Percentiles rank a stretch among this genome's conserved stretches.
These are phyloP conservation scores for Stomorhina lunata DNA, from an alignment of 2,888 invertebrate genomes.

Conservation along the genomic window DNA sequence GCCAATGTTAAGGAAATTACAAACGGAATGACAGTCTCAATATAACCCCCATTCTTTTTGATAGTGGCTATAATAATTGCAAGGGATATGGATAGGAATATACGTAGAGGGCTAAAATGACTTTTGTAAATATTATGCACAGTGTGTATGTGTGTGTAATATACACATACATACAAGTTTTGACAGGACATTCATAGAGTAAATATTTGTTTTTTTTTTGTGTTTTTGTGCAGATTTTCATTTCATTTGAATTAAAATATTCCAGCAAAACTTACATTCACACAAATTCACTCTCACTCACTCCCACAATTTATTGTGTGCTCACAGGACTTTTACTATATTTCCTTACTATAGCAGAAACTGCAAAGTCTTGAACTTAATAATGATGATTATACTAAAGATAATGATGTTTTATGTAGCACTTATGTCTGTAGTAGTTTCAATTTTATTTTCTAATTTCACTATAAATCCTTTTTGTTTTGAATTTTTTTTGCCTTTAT, in stretches of 20 bases:
- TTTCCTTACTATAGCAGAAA: conserved; percentile 5
- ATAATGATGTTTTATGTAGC: background rate
- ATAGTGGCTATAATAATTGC: no score
- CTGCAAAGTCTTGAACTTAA: background rate
- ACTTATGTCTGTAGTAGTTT: conserved; percentile 31
- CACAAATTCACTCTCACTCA: background rate
- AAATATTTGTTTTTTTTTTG: conserved; percentile 29
- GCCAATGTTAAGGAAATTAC: no score
- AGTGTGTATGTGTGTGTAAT: background rate
- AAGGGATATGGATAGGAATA: no score
- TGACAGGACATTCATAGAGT: conserved; percentile 25
- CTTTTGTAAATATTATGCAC: conserved; percentile 18
- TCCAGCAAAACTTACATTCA: background rate
- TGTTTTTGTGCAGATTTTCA: conserved; percentile 8
- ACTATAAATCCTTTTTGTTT: conserved; percentile 15
- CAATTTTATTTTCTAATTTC: conserved; percentile 43
- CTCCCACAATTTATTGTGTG: conserved; percentile 16
- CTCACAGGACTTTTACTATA: conserved; percentile 41
- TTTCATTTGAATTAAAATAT: conserved; percentile 20
- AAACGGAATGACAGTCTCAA: no score
- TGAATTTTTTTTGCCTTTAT: background rate
- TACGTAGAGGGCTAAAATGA: conserved; percentile 15
- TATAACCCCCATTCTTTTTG: no score
- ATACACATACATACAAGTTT: background rate
- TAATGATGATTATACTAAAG: background rate